A percentile compares a stretch with the other conserved stretches of the same genome.
phyloP scores from a whole-genome alignment of 2,113 vertebrate genomes.

The Lophotis ruficrista region DNA sequence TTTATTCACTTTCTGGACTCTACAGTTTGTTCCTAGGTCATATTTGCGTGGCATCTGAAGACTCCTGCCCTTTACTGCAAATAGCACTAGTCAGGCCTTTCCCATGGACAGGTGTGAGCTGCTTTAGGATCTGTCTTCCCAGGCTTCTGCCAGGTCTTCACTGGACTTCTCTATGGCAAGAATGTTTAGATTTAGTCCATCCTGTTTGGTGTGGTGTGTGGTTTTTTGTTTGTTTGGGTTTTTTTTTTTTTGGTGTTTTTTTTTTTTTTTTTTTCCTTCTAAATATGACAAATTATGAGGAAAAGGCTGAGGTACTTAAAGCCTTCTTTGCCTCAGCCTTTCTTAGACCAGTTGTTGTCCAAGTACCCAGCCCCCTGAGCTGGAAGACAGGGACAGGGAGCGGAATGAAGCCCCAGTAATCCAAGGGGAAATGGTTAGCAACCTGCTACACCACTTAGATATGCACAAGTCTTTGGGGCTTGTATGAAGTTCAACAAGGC shows the following conservation, averaged over 20 bases:
- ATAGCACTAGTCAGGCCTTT: not conserved
- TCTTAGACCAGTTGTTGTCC: too few relatives aligned
- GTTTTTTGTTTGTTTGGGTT: not conserved
- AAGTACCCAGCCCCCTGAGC: too few relatives aligned
- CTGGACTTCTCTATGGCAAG: not conserved
- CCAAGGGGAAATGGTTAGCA: too few relatives aligned
- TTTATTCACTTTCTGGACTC: not conserved
- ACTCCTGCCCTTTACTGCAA: conserved; percentile 31
- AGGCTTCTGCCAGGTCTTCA: not conserved
- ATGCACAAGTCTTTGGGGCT: too few relatives aligned
- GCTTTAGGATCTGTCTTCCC: not conserved
- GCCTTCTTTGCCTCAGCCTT: too few relatives aligned
- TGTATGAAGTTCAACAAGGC: too few relatives aligned
- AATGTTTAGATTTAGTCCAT: not conserved
- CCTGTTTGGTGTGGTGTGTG: not conserved
- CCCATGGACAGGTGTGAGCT: not conserved
- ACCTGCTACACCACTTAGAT: too few relatives aligned
- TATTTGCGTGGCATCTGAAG: not conserved
- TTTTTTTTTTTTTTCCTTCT: not conserved
- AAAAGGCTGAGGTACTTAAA: too few relatives aligned
- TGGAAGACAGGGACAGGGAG: too few relatives aligned
- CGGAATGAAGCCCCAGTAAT: too few relatives aligned
- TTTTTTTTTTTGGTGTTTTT: not conserved
- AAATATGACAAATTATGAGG: not conserved
- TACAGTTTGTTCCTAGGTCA: not conserved